Evolutionary conservation across 2,888 invertebrate species (phyloP).

Genomic region (Archaeoteleia sp.): DNA sequence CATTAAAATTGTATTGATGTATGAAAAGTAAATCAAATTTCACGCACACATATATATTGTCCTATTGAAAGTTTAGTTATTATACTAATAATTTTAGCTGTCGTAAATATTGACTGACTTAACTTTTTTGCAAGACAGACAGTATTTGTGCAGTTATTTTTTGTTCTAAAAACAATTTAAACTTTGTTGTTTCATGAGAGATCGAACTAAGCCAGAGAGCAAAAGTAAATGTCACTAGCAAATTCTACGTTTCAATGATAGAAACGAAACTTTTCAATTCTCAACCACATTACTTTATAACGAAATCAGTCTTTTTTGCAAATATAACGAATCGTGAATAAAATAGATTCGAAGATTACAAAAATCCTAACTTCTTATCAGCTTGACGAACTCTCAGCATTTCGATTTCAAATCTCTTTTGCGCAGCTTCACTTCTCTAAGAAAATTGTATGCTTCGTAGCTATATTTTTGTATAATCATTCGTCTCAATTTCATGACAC

Average conservation of each 20-base stretch:
- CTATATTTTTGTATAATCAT: too few relatives aligned
- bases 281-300: not conserved
- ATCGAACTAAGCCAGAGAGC: not conserved
- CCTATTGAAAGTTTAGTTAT: too few relatives aligned
- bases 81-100: too few relatives aligned
- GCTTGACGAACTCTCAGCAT: not conserved
- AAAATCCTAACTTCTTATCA: not conserved
- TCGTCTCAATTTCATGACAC: too few relatives aligned
- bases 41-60: too few relatives aligned
- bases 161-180: not conserved
- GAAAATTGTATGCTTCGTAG: too few relatives aligned
- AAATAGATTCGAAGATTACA: not conserved
- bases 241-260: too few relatives aligned
- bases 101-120: too few relatives aligned
- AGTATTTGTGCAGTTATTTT: not conserved
- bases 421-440: too few relatives aligned
- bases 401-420: not conserved
- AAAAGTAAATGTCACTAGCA: not conserved
- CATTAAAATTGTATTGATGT: too few relatives aligned
- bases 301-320: not conserved
- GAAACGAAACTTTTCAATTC: not conserved
- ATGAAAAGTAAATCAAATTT: too few relatives aligned
- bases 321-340: not conserved
- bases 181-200: not conserved
- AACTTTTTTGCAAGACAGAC: too few relatives aligned